Percentiles rank a stretch among this genome's conserved stretches.
Evolutionary conservation across 2,797 vertebrate species (phyloP).

Genomic region (Ptychadena robeensis): DNA sequence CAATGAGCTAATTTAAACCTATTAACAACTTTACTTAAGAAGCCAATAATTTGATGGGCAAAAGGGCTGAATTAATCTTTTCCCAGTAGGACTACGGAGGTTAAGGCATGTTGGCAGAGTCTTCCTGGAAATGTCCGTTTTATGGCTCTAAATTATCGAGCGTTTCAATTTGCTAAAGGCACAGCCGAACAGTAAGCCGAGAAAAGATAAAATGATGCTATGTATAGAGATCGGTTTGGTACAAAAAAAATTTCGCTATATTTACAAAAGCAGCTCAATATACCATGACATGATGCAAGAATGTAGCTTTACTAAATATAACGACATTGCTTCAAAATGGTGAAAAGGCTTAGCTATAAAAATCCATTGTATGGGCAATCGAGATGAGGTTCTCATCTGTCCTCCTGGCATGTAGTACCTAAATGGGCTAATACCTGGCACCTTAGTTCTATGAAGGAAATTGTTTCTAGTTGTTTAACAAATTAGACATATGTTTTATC

Average conservation of each 20-base stretch:
- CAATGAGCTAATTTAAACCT: constrained; percentile 59
- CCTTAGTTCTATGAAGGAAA: neutral
- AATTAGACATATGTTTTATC: no score
- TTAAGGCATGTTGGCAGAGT: constrained; percentile 47
- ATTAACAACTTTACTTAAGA: constrained; percentile 60
- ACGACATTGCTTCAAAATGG: neutral
- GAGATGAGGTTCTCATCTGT: neutral
- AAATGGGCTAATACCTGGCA: neutral
- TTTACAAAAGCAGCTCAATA: neutral
- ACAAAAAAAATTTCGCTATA: neutral
- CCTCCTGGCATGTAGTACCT: neutral
- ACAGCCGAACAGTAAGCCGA: neutral
- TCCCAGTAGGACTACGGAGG: constrained; percentile 52
- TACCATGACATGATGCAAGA: neutral
- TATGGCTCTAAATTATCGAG: constrained; percentile 38
- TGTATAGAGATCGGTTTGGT: neutral
- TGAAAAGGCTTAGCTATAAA: no score
- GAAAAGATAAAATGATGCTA: neutral
- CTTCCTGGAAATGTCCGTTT: constrained; percentile 44
- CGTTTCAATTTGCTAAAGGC: constrained; percentile 1
- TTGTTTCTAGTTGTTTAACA: no score
- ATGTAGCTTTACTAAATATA: neutral
- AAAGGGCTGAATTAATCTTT: constrained; percentile 59
- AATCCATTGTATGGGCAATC: neutral
- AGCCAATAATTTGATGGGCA: constrained; percentile 59